Evolutionary conservation across 2,888 invertebrate genomes (phyloP), one percentile per base, ranked within the genome.

Genomic region (Hyles lineata): DNA sequence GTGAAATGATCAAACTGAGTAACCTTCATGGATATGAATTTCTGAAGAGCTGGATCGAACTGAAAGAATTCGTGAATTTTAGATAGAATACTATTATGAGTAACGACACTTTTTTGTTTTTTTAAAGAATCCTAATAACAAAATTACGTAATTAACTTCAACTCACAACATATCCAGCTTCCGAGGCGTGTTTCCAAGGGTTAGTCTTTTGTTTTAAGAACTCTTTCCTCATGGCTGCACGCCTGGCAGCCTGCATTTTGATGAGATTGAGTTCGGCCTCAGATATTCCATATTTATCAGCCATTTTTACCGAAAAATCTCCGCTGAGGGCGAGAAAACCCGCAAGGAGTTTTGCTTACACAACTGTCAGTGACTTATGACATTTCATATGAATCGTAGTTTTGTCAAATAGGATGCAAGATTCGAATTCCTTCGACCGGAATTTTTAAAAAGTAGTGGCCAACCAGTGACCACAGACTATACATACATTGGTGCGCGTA

Each of bases 31-130:
- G 98, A 95, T 85, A 96, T 93, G 85, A 96, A 98, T 72, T 97
- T 96, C 82, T 97, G 96, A 4, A 98, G 78, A 15, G 96, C 97
- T n/a, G 96, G 92, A 89, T 98, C 98, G 87, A 98, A 97, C 98
- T 98, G 91, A 78, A 96, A 96, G 17, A 67, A 50, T 23, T 21
- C 15, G 6, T 43, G 7, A 25, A 43, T 50, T 17, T 23, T 19
- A 67, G 7, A 55, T 23, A 17, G 9, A 61, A 61, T 25, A 19
- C 19, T 52, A 19, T 52, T 11, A 52, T 32, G 8, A 62, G 7
- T 8, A 67, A 17, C 17, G 2, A 23, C 43, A 11, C 0, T 67
- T 0, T 7, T 67, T 67, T 43, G 75, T 79, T 70, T 80, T 75
- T 74, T 76, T 75, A 75, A 29, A 32, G 55, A 29, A 35, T 0